Conservation (phyloP, 1,140 invertebrate genomes). For the Pectinophora gossypiella region DNA sequence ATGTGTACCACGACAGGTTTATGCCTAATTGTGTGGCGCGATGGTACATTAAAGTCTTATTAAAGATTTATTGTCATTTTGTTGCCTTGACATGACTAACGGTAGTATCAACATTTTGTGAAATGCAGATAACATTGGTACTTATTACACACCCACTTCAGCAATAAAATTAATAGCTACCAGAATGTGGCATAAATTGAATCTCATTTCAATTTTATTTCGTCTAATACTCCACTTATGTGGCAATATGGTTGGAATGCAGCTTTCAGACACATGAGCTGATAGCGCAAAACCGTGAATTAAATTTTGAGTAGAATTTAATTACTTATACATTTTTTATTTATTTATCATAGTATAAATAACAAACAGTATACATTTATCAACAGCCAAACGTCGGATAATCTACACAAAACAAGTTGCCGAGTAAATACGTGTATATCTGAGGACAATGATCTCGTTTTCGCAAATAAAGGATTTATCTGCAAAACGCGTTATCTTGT, state of each 20-base stretch:
- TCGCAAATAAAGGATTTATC: conserved; percentile 19
- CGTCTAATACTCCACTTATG: too few relatives aligned
- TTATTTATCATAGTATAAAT: too few relatives aligned
- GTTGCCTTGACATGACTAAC: neutral
- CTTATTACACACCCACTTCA: neutral
- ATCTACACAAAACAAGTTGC: conserved; percentile 10
- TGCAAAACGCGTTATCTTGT: conserved; percentile 17
- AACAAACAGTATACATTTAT: too few relatives aligned
- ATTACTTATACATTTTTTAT: too few relatives aligned
- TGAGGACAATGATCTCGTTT: conserved; percentile 14
- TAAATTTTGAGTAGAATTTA: too few relatives aligned
- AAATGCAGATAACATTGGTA: neutral
- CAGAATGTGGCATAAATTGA: neutral
- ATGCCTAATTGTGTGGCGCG: conserved; percentile 25
- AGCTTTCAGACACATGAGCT: too few relatives aligned
- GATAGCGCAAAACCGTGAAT: too few relatives aligned
- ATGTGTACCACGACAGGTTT: conserved; percentile 27
- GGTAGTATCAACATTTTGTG: neutral
- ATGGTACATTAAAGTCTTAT: conserved; percentile 2
- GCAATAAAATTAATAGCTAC: neutral
- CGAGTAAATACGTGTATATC: conserved; percentile 6
- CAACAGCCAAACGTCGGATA: too few relatives aligned
- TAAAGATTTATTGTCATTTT: neutral
- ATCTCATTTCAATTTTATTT: neutral
- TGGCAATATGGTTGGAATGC: too few relatives aligned